These are phyloP conservation scores for Minunthozetes semirufus DNA, from an alignment of 2,888 invertebrate genomes.

Conservation along the genomic window DNA sequence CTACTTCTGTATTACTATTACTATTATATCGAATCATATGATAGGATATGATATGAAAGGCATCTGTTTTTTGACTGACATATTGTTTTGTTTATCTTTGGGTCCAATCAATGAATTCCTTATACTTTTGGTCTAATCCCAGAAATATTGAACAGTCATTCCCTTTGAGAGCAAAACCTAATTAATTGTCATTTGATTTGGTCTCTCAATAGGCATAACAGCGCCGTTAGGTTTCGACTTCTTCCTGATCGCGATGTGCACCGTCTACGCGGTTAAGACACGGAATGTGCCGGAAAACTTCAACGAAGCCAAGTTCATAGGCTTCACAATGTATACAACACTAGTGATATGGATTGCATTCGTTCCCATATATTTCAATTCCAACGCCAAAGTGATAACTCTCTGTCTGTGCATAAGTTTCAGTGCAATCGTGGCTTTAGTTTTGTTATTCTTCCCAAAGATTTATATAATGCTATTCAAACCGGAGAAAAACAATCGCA, in stretches of 20 bases:
- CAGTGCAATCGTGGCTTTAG: constrained; percentile 64
- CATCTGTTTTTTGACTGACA: not conserved
- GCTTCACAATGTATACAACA: constrained; percentile 99
- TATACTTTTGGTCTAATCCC: not conserved
- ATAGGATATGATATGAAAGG: not conserved
- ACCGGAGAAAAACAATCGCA: constrained; percentile 68
- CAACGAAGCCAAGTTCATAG: constrained; percentile 69
- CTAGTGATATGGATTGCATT: constrained; percentile 98
- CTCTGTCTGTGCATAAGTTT: constrained; percentile 66
- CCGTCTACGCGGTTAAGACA: constrained; percentile 88
- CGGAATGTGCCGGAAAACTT: constrained; percentile 97
- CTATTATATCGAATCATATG: not conserved
- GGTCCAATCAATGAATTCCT: not conserved
- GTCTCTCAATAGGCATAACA: constrained; percentile 57
- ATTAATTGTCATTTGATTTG: not conserved
- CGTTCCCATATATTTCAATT: constrained; percentile 93
- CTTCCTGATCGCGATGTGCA: constrained; percentile 68
- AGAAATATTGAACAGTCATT: no score
- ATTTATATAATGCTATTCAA: constrained; percentile 66
- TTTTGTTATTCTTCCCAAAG: constrained; percentile 67
- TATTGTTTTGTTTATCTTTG: not conserved
- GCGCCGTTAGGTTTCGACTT: constrained; percentile 73
- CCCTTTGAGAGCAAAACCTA: no score
- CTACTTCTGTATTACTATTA: not conserved
- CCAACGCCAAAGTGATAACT: constrained; percentile 53